These are phyloP conservation scores for Atrina japonica DNA, from an alignment of 2,888 invertebrate genomes.

Conservation along the genomic window DNA sequence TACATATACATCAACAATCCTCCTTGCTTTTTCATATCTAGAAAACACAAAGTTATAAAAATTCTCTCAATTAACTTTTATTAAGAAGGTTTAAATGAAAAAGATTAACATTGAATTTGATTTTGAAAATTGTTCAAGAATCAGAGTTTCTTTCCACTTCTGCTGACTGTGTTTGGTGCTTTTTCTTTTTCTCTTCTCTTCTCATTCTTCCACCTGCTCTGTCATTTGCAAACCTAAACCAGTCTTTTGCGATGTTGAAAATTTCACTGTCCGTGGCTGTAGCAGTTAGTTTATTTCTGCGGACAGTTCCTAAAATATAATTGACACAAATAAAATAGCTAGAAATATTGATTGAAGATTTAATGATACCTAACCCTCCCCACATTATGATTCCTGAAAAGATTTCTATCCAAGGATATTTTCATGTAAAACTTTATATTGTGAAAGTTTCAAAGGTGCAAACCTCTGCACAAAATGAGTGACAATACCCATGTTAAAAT, in stretches of 20 bases:
- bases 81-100: too few species aligned
- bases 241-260: neutral
- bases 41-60: neutral
- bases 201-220: constrained; percentile 5
- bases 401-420: too few species aligned
- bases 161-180: neutral
- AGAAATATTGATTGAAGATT: neutral
- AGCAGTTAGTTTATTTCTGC: neutral
- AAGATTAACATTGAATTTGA: too few species aligned
- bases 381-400: too few species aligned
- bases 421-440: too few species aligned
- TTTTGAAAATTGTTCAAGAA: neutral
- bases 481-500: too few species aligned
- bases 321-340: neutral
- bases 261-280: neutral
- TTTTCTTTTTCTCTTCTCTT: neutral
- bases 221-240: constrained; percentile 6
- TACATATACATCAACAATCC: too few species aligned
- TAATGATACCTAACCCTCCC: too few species aligned
- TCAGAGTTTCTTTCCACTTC: neutral
- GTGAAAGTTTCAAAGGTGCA: too few species aligned
- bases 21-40: neutral
- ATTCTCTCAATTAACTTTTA: too few species aligned
- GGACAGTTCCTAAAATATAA: neutral
- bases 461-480: too few species aligned